Percentiles rank a stretch among this genome's conserved stretches.
Conservation (phyloP, 2,888 invertebrate species). For the Acheta domesticus region DNA sequence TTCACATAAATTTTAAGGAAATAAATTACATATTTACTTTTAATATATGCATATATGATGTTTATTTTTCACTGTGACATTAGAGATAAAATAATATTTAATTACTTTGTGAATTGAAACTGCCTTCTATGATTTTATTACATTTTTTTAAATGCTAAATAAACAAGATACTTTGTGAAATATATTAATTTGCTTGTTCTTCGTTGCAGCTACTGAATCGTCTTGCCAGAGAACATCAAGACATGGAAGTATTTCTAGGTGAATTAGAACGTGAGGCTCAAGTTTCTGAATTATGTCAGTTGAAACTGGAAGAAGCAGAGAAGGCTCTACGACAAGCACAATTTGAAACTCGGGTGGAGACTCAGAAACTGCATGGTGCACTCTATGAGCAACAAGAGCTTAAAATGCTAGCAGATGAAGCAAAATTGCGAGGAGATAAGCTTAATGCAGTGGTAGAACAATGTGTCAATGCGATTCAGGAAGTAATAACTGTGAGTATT, state of each 20-base stretch:
- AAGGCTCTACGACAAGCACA: not conserved
- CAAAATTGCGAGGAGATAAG: constrained; percentile 54
- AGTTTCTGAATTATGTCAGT: constrained; percentile 32
- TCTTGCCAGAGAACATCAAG: constrained; percentile 49
- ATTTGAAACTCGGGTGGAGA: constrained; percentile 43
- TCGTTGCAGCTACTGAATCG: constrained; percentile 42
- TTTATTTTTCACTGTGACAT: too few relatives aligned
- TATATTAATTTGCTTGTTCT: not conserved
- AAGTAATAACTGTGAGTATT: constrained; percentile 41
- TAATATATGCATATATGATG: too few relatives aligned
- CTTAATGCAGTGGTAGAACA: constrained; percentile 58
- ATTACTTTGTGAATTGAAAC: too few relatives aligned
- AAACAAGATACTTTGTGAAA: too few relatives aligned
- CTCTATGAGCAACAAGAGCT: constrained; percentile 52
- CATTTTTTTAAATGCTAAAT: too few relatives aligned
- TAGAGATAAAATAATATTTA: too few relatives aligned
- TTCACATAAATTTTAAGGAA: constrained; percentile 40
- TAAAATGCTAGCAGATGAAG: constrained; percentile 49
- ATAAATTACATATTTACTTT: too few relatives aligned
- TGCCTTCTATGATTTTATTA: too few relatives aligned
- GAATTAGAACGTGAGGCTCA: constrained; percentile 39
- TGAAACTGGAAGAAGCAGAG: constrained; percentile 37
- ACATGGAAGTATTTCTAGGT: constrained; percentile 36
- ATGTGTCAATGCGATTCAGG: constrained; percentile 47
- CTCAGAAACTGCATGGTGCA: constrained; percentile 57